Base-by-base conservation (phyloP, 2,113 vertebrate genomes). In the Petromus typicus region DNA sequence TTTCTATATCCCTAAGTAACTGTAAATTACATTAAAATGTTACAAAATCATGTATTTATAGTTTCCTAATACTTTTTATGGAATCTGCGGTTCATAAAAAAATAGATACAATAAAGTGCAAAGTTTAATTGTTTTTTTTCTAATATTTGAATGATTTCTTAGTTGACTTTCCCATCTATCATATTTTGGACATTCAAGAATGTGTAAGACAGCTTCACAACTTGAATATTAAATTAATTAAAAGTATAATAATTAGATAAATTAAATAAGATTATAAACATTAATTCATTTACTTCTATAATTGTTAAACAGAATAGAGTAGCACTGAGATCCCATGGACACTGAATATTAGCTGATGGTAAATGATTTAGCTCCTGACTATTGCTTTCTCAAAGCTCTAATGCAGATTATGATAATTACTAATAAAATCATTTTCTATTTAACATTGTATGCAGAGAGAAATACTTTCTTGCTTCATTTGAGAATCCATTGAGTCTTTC, bases 381-480 rank as follows among this genome's bases (percentile, higher is more conserved):
- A 51, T 10, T 84, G 48, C 48, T 7, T 90, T 80, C 25, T 64
- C 37, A 43, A 6, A 84, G 48, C 11, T 90, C 30, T n/a, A 64
- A 51, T 37, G 12, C 51, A 94, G 48, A 90, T 71, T 59, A 34
- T 73, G 27, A 10, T 87, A 84, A 91, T 79, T 45, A 37, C 4
- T 34, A 48, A 67, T 61, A 84, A 91, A 89, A 75, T 80, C 7
- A 66, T 64, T 90, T 71, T 80, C 23, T 63, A 34, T 45, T 93
- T 94, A 67, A 88, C 32, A 88, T 93, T 93, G 90, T 85, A 90
- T 91, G 20, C 57, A 40, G 51, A 80, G 48, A 94, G n/a, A 94
- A 96, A 91, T 91, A 64, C 6, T 97, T 90, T 83, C 64, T 25
- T 79, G 37, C 7, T 9, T 23, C 48, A 67, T 84, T 48, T 84